Evolutionary conservation across 2,888 invertebrate genomes (phyloP).

Genomic region (Prionchulus punctatus): DNA sequence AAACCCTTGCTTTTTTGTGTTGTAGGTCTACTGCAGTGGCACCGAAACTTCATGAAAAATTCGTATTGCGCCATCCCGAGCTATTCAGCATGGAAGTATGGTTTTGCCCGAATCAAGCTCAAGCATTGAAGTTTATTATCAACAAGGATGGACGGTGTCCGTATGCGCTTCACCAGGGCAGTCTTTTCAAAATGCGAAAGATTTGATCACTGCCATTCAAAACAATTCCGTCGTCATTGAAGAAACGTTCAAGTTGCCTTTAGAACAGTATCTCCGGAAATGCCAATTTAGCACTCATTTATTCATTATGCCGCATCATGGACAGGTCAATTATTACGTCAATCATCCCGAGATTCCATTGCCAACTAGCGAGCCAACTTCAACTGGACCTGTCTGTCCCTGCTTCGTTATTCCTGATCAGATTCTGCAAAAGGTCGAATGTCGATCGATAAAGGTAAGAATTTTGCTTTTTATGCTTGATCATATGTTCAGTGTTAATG

Average conservation of each 20-base stretch:
- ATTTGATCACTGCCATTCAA: background rate
- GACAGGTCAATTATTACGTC: background rate
- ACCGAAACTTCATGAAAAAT: background rate
- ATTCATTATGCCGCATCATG: background rate
- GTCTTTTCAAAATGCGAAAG: background rate
- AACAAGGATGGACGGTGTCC: background rate
- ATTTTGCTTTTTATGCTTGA: background rate
- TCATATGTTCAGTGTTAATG: background rate
- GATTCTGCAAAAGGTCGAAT: background rate
- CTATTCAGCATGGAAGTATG: background rate
- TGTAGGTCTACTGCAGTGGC: too few relatives aligned
- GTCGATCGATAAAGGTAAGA: background rate
- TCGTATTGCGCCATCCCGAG: background rate
- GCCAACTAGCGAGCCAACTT: background rate
- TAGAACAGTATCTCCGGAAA: background rate
- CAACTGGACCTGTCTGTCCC: background rate
- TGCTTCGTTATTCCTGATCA: background rate
- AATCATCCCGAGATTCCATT: background rate
- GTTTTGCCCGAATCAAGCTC: background rate
- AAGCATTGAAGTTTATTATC: background rate
- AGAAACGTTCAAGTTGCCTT: background rate
- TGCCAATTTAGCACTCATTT: background rate
- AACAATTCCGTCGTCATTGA: background rate
- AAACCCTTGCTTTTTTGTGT: too few relatives aligned
- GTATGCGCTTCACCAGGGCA: background rate